Conservation (phyloP, 1,140 invertebrate species). For the Triops longicaudatus region DNA sequence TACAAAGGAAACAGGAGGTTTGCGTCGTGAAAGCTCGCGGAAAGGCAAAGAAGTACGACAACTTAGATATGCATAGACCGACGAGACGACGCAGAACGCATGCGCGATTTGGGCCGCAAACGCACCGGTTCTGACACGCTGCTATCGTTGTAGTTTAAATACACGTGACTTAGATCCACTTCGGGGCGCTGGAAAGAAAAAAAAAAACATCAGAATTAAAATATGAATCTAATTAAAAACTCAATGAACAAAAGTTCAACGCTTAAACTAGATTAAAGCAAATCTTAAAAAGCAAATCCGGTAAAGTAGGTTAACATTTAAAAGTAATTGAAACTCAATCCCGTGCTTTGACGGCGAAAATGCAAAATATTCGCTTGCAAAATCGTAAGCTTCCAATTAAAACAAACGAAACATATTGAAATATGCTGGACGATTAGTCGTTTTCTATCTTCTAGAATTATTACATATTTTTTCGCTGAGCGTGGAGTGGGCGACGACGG, state of each 20-base stretch:
- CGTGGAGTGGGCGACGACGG: constrained; percentile 25
- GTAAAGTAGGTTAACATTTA: no score
- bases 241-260: not conserved
- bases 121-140: constrained; percentile 25
- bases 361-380: no score
- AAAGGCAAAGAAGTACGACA: not conserved
- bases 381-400: no score
- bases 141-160: constrained; percentile 25
- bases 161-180: constrained; percentile 26
- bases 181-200: constrained; percentile 20
- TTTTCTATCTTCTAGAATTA: not conserved
- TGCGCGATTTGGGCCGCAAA: not conserved
- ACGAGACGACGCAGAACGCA: not conserved
- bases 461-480: constrained; percentile 21
- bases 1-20: not conserved
- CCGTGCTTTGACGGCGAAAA: no score
- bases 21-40: not conserved
- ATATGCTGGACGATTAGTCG: not conserved
- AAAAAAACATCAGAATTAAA: not conserved
- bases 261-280: no score
- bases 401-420: not conserved
- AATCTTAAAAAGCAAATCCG: no score
- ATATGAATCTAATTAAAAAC: constrained; percentile 9
- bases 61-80: constrained; percentile 7
- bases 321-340: no score